These are phyloP conservation scores for Peromyscus polionotus DNA, from an alignment of 2,113 vertebrate genomes.

Conservation along the genomic window DNA sequence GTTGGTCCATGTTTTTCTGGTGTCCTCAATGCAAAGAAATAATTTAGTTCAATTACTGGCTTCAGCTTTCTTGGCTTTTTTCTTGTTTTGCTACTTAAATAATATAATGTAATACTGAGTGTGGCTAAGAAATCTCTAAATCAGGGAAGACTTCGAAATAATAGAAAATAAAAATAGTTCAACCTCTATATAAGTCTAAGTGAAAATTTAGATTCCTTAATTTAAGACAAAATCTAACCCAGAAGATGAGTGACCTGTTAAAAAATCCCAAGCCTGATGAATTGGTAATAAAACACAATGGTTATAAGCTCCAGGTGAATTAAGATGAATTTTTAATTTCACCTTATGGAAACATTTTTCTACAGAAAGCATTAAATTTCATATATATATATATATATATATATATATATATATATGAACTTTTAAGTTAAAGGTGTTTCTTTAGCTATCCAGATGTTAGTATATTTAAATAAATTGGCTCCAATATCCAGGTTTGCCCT, in stretches of 20 bases:
- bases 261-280: neutral
- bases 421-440: conserved; percentile 32
- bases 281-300: neutral
- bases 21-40: neutral
- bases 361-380: neutral
- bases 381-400: neutral
- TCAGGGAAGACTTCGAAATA: neutral
- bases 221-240: neutral
- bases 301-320: neutral
- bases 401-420: neutral
- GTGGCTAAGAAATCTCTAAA: conserved; percentile 16
- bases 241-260: neutral
- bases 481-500: neutral
- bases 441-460: conserved; percentile 16
- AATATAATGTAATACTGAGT: neutral
- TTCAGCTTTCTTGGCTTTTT: conserved; percentile 22
- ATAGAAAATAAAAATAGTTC: neutral
- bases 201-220: conserved; percentile 42
- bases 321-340: neutral
- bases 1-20: neutral
- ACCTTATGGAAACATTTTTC: neutral
- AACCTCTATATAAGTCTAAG: neutral
- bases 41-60: conserved; percentile 12
- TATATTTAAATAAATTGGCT: neutral
- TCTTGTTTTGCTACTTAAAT: neutral